Evolutionary conservation across 2,888 invertebrate genomes (phyloP).

Genomic region (Chalcis sispes): DNA sequence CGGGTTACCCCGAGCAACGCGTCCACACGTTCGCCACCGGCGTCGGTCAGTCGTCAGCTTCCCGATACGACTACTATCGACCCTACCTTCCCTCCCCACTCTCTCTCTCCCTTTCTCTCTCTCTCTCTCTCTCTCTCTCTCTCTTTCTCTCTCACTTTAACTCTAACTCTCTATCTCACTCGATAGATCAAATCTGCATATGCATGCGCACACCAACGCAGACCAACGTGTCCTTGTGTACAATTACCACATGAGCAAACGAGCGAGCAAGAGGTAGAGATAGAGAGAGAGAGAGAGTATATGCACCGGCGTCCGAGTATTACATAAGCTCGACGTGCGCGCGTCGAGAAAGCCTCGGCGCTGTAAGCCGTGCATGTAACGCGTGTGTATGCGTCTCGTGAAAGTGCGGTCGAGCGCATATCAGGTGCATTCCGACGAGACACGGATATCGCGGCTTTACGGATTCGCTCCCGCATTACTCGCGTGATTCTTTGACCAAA

Average conservation of each 20-base stretch:
- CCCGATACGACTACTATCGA: too few species aligned
- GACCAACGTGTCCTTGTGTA: too few species aligned
- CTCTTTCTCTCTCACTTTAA: background rate
- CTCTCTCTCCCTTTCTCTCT: background rate
- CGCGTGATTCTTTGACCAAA: background rate
- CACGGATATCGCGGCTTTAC: conserved; percentile 7
- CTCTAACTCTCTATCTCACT: background rate
- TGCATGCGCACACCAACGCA: conserved; percentile 21
- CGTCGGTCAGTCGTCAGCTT: too few species aligned
- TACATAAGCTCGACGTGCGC: conserved; percentile 49
- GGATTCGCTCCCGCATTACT: background rate
- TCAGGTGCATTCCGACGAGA: conserved; percentile 64
- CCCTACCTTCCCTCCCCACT: too few species aligned
- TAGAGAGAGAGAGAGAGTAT: too few species aligned
- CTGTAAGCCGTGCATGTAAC: background rate
- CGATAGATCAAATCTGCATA: conserved; percentile 23
- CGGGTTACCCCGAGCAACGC: too few species aligned
- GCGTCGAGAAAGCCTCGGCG: conserved; percentile 38
- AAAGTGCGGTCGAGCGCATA: conserved; percentile 63
- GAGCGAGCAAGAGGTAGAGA: too few species aligned
- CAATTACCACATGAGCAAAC: conserved; percentile 20
- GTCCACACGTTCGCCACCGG: too few species aligned
- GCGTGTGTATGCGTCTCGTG: conserved; percentile 60
- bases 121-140: background rate
- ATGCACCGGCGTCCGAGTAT: too few species aligned